These are phyloP conservation scores for Xestia ashworthii DNA, from an alignment of 2,888 invertebrate genomes.

Conservation along the genomic window DNA sequence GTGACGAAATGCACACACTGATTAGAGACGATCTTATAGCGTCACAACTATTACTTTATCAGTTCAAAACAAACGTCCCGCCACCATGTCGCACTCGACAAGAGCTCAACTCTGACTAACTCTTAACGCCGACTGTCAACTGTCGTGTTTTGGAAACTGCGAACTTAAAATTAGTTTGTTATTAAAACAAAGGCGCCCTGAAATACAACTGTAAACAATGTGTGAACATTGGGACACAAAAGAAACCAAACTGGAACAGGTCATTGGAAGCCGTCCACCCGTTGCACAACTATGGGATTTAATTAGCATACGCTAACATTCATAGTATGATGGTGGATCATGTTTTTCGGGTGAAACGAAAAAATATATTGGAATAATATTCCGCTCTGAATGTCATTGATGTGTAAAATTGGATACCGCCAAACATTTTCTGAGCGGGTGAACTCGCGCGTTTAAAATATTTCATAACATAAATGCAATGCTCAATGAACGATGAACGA, in stretches of 20 bases:
- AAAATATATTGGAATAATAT: slow-evolving; percentile 18
- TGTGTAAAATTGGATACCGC: slow-evolving; percentile 24
- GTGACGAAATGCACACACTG: slow-evolving; percentile 81
- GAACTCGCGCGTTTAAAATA: slow-evolving; percentile 33
- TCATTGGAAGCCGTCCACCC: slow-evolving; percentile 52
- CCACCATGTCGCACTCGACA: slow-evolving; percentile 21
- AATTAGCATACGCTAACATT: slow-evolving; percentile 38
- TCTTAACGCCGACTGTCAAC: slow-evolving; percentile 25
- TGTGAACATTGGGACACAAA: slow-evolving; percentile 41
- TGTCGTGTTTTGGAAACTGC: slow-evolving; percentile 54
- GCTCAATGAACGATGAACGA: slow-evolving; percentile 41
- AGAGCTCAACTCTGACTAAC: slow-evolving; percentile 31
- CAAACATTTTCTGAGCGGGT: slow-evolving; percentile 19
- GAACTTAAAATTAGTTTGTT: slow-evolving; percentile 53
- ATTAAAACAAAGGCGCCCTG: slow-evolving; percentile 54
- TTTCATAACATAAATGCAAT: slow-evolving; percentile 27
- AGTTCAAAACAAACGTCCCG: slow-evolving; percentile 32
- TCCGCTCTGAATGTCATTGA: neutral
- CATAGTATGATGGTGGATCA: neutral
- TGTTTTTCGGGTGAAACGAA: neutral
- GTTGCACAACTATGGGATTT: slow-evolving; percentile 52
- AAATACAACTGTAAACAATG: slow-evolving; percentile 41
- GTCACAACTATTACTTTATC: slow-evolving; percentile 72
- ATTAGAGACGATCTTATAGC: slow-evolving; percentile 78
- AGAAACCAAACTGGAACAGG: slow-evolving; percentile 54